Evolutionary conservation across 2,113 vertebrate species (phyloP).

Genomic region (Fulmarus glacialis): DNA sequence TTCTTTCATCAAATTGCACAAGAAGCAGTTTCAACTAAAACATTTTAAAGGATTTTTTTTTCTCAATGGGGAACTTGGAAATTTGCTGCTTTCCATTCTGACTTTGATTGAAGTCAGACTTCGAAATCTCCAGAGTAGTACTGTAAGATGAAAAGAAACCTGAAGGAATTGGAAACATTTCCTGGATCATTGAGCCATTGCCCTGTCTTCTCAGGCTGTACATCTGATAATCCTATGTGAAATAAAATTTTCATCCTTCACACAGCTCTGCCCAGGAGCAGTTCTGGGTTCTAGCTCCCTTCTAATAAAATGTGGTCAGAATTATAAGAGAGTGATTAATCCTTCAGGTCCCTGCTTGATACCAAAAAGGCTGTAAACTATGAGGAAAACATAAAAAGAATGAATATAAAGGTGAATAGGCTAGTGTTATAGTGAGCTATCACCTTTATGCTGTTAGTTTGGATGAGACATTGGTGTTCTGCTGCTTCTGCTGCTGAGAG

Average conservation of each 20-base stretch:
- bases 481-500: constrained; percentile 36
- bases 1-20: constrained; percentile 1
- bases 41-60: neutral
- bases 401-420: neutral
- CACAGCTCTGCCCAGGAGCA: neutral
- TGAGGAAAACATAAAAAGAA: constrained; percentile 9
- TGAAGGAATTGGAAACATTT: constrained; percentile 18
- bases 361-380: neutral
- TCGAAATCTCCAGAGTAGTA: constrained; percentile 14
- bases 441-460: constrained; percentile 30
- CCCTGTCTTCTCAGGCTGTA: neutral
- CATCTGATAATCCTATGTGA: neutral
- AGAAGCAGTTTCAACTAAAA: neutral
- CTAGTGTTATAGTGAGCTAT: neutral
- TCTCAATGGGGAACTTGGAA: neutral
- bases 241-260: constrained; percentile 27
- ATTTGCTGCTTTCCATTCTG: constrained; percentile 18
- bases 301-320: constrained; percentile 16
- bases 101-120: constrained; percentile 16
- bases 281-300: neutral
- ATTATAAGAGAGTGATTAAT: neutral
- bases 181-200: constrained; percentile 19
- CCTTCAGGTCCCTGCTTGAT: neutral
- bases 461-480: constrained; percentile 23
- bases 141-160: constrained; percentile 27